A percentile compares a stretch with the other conserved stretches of the same genome.
phyloP scores from a whole-genome alignment of 2,888 invertebrate species.

The Ennomos erosarius region DNA sequence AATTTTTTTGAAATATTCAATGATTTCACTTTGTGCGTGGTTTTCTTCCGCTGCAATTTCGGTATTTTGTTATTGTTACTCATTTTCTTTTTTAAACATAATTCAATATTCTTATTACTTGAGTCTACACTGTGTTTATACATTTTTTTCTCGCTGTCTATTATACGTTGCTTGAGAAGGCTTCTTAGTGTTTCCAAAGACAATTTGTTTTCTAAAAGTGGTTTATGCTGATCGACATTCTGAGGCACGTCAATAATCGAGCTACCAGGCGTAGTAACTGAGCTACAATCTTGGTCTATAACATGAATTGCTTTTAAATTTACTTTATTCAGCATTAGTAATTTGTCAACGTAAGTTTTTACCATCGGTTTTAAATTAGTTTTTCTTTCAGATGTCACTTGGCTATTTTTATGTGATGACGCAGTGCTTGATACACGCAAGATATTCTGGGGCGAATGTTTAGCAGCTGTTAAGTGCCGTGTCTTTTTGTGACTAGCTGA shows the following conservation, averaged over 20 bases:
- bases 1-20: conserved; percentile 72
- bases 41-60: conserved; percentile 52
- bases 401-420: conserved; percentile 39
- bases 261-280: conserved; percentile 75
- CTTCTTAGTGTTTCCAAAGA: conserved; percentile 71
- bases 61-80: conserved; percentile 31
- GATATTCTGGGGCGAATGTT: conserved; percentile 40
- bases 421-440: conserved; percentile 28
- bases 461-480: conserved; percentile 35
- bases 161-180: conserved; percentile 60
- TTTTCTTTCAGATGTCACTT: conserved; percentile 28
- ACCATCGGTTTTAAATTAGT: conserved; percentile 63
- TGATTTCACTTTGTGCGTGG: conserved; percentile 74
- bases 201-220: conserved; percentile 56
- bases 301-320: conserved; percentile 73
- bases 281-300: conserved; percentile 75
- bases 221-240: conserved; percentile 55
- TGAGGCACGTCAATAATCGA: conserved; percentile 71
- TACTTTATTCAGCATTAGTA: conserved; percentile 69
- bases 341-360: conserved; percentile 70
- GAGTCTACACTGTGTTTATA: conserved; percentile 10
- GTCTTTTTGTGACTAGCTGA: conserved; percentile 38
- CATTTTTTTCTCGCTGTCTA: conserved; percentile 43
- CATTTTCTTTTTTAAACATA: conserved; percentile 16
- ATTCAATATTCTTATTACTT: conserved; percentile 26